Conservation (phyloP, 2,797 vertebrate genomes). For the Syndactyla subalaris region DNA sequence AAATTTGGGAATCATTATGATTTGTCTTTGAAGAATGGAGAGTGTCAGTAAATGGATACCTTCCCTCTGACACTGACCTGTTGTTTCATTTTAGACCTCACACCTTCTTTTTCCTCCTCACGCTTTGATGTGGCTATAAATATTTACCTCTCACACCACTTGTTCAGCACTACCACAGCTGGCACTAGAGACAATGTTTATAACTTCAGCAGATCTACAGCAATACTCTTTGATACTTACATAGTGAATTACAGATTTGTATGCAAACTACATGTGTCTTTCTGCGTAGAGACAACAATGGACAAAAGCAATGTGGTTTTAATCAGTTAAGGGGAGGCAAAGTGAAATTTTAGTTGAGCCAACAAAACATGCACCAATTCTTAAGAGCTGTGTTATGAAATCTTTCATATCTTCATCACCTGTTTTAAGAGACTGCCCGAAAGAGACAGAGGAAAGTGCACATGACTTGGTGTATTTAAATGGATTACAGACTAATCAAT, state of each 20-base stretch:
- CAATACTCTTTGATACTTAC: not conserved
- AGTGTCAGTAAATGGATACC: not conserved
- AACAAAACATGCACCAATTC: not conserved
- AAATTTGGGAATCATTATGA: not conserved
- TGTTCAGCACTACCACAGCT: not conserved
- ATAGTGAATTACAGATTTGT: not conserved
- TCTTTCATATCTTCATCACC: not conserved
- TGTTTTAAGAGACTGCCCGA: not conserved
- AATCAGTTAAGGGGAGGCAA: not conserved
- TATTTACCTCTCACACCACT: not conserved
- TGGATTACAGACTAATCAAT: not conserved
- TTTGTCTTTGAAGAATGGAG: not conserved
- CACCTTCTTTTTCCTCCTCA: not conserved
- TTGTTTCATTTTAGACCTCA: not conserved
- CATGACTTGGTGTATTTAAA: not conserved
- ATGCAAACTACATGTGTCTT: not conserved
- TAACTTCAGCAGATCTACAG: not conserved
- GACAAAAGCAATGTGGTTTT: not conserved
- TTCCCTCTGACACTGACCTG: not conserved
- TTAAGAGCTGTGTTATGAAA: not conserved
- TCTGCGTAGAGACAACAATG: not conserved
- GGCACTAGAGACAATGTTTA: not conserved
- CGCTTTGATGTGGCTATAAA: not conserved
- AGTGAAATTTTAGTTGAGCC: not conserved
- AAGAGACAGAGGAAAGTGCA: not conserved